A percentile compares a stretch with the other conserved stretches of the same genome.
phyloP scores from a whole-genome alignment of 2,797 vertebrate genomes.

The Pygocentrus nattereri region DNA sequence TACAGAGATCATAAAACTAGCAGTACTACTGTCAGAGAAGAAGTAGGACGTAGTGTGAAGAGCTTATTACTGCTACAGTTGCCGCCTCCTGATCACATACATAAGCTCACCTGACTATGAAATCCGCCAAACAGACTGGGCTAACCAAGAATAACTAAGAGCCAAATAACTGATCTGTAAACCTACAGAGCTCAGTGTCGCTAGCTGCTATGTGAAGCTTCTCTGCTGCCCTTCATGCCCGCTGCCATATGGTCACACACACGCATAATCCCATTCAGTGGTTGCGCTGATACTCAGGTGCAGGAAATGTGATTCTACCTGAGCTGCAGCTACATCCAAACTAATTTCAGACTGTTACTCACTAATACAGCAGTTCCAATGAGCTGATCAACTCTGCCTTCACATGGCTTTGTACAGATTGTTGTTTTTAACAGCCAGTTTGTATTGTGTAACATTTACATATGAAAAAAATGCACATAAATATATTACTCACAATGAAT shows the following conservation, averaged over 20 bases:
- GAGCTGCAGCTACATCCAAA: constrained; percentile 27
- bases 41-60: not conserved
- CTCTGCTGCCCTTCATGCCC: constrained; percentile 19
- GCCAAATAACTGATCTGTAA: constrained; percentile 16
- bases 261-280: not conserved
- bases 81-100: not conserved
- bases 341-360: constrained; percentile 41
- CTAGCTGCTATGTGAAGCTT: not conserved
- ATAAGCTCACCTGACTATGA: constrained; percentile 16
- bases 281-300: constrained; percentile 14
- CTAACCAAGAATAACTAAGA: not conserved
- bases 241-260: constrained; percentile 18
- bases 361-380: not conserved
- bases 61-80: not conserved
- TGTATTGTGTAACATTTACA: not conserved
- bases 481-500: not conserved
- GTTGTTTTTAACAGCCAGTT: not conserved
- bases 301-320: constrained; percentile 29
- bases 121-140: not conserved
- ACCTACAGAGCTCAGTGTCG: not conserved
- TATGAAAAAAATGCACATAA: not conserved
- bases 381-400: constrained; percentile 13
- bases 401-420: constrained; percentile 22
- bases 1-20: not conserved
- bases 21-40: not conserved